phyloP scores from a whole-genome alignment of 2,888 invertebrate genomes.

The Phania funesta region DNA sequence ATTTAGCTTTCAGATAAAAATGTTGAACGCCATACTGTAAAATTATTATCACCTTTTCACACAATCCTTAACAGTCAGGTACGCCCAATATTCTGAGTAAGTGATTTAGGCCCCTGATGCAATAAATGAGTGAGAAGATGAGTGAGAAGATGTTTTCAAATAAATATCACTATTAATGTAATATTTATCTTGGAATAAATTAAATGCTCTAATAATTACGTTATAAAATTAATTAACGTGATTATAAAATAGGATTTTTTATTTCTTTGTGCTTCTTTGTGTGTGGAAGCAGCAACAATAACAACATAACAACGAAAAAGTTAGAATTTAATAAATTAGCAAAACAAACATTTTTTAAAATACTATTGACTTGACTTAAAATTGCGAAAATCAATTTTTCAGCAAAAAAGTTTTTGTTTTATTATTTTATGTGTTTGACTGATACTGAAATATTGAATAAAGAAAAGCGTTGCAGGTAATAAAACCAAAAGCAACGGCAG shows the following conservation, averaged over 20 bases:
- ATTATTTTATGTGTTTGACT: slow-evolving; percentile 20
- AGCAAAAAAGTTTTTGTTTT: slow-evolving; percentile 1
- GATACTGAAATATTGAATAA: slow-evolving; percentile 25
- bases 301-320: not conserved
- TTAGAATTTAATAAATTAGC: slow-evolving; percentile 35
- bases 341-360: slow-evolving; percentile 34
- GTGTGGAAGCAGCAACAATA: slow-evolving; percentile 25
- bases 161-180: too few relatives aligned
- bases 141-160: too few relatives aligned
- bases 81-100: too few relatives aligned
- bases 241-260: slow-evolving; percentile 43
- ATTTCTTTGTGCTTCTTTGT: too few relatives aligned
- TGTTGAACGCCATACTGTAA: too few relatives aligned
- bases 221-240: slow-evolving; percentile 32
- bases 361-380: not conserved
- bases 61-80: too few relatives aligned
- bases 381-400: slow-evolving; percentile 48
- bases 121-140: not conserved
- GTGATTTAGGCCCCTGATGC: too few relatives aligned
- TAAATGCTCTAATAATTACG: slow-evolving; percentile 53
- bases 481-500: slow-evolving; percentile 5
- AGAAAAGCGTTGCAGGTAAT: slow-evolving; percentile 16
- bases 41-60: too few relatives aligned
- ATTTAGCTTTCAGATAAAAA: too few relatives aligned
- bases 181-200: slow-evolving; percentile 31